Percentiles rank a stretch among this genome's conserved stretches.
phyloP scores from a whole-genome alignment of 1,140 invertebrate species.

The Orussus abietinus region DNA sequence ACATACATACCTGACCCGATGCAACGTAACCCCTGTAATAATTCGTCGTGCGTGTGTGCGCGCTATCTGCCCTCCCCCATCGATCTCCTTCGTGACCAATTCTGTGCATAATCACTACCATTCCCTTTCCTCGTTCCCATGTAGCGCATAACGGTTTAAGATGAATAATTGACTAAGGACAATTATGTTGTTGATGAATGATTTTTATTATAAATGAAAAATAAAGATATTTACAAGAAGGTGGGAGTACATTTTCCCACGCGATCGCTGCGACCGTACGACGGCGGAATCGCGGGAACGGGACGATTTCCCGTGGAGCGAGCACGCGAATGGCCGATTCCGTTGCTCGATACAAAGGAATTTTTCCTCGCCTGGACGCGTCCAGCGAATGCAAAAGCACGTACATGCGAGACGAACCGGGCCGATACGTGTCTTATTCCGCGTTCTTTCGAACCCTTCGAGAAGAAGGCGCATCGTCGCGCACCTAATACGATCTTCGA shows the following conservation, averaged over 20 bases:
- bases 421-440: too few species aligned
- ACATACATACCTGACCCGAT: conserved; percentile 24
- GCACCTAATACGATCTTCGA: too few species aligned
- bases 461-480: too few species aligned
- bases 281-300: conserved; percentile 8
- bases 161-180: conserved; percentile 53
- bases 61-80: conserved; percentile 27
- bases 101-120: conserved; percentile 54
- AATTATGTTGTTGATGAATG: conserved; percentile 57
- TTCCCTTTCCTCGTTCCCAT: conserved; percentile 24
- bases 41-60: too few species aligned
- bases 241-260: too few species aligned
- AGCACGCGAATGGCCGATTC: too few species aligned
- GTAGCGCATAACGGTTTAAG: conserved; percentile 43
- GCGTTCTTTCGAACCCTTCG: too few species aligned
- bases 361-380: too few species aligned
- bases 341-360: too few species aligned
- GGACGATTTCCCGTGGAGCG: too few species aligned
- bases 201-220: conserved; percentile 58
- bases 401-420: too few species aligned
- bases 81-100: conserved; percentile 44
- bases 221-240: conserved; percentile 57
- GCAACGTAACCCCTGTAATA: conserved; percentile 41
- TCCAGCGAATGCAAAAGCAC: too few species aligned
- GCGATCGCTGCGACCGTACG: conserved; percentile 14